phyloP scores from a whole-genome alignment of 30 jellyfish, hydroid and myxozoan species.

The Haliclystus octoradiatus region DNA sequence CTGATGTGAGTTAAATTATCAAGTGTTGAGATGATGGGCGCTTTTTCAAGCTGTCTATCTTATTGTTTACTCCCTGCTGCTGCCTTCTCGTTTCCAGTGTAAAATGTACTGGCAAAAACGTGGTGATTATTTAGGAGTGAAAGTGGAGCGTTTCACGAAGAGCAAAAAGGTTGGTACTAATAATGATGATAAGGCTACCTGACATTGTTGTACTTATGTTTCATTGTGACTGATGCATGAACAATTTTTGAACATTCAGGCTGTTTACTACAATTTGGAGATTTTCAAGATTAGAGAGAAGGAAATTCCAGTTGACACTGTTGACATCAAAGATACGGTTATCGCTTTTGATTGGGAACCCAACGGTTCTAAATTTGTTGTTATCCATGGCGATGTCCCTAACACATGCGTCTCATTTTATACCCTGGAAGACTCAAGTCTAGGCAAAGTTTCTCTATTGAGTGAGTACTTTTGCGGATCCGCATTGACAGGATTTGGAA shows the following conservation, averaged over 20 bases:
- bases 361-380: slow-evolving; percentile 83
- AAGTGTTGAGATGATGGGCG: too few relatives aligned
- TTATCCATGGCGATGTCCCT: slow-evolving; percentile 91
- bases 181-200: neutral
- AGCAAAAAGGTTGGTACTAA: slow-evolving; percentile 66
- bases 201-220: too few relatives aligned
- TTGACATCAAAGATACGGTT: slow-evolving; percentile 83
- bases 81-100: slow-evolving; percentile 43
- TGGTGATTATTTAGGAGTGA: slow-evolving; percentile 86
- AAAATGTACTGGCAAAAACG: slow-evolving; percentile 93
- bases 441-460: slow-evolving; percentile 72
- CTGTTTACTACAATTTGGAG: slow-evolving; percentile 68
- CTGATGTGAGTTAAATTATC: slow-evolving; percentile 62
- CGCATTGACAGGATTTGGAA: neutral
- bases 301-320: slow-evolving; percentile 86
- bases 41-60: neutral
- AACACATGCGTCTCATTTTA: slow-evolving; percentile 76
- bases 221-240: too few relatives aligned
- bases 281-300: slow-evolving; percentile 74
- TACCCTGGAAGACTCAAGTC: slow-evolving; percentile 56
- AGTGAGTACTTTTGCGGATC: slow-evolving; percentile 16
- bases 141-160: slow-evolving; percentile 83
- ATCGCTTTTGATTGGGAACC: slow-evolving; percentile 96
- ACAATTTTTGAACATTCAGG: too few relatives aligned
- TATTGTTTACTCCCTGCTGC: neutral